phyloP scores from a whole-genome alignment of 2,797 vertebrate species.

The Chromis chromis region DNA sequence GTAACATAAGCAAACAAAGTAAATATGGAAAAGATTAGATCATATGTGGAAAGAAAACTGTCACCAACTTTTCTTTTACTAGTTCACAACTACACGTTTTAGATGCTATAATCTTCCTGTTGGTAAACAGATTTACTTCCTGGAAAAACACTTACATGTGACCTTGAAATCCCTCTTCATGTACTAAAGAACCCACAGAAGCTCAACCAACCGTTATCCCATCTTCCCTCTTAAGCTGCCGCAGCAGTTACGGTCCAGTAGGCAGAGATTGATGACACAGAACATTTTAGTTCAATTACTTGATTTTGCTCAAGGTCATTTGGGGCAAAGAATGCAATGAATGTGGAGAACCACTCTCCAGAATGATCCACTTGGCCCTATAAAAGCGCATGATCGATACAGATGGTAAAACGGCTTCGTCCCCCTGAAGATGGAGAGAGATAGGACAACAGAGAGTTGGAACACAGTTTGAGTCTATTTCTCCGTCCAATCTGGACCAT shows the following conservation, averaged over 20 bases:
- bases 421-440: conserved; percentile 51
- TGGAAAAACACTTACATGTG: conserved; percentile 8
- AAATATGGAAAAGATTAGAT: no score
- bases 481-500: conserved; percentile 42
- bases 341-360: conserved; percentile 59
- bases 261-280: conserved; percentile 62
- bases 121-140: conserved; percentile 14
- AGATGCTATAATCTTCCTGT: not conserved
- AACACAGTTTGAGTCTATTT: conserved; percentile 43
- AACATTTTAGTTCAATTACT: conserved; percentile 74
- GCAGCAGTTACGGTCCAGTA: conserved; percentile 51
- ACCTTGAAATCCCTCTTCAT: conserved; percentile 38
- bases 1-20: no score
- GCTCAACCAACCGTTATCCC: conserved; percentile 45
- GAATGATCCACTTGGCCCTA: conserved; percentile 58
- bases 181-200: conserved; percentile 19
- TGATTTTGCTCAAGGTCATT: conserved; percentile 67
- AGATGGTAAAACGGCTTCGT: conserved; percentile 44
- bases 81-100: not conserved
- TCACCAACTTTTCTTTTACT: not conserved
- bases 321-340: conserved; percentile 59
- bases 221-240: conserved; percentile 50
- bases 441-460: conserved; percentile 48
- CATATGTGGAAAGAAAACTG: no score
- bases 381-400: conserved; percentile 74